Percentiles rank a stretch among this genome's conserved stretches.
These are phyloP conservation scores for Littorina saxatilis DNA, from an alignment of 1,140 invertebrate genomes.

Conservation along the genomic window DNA sequence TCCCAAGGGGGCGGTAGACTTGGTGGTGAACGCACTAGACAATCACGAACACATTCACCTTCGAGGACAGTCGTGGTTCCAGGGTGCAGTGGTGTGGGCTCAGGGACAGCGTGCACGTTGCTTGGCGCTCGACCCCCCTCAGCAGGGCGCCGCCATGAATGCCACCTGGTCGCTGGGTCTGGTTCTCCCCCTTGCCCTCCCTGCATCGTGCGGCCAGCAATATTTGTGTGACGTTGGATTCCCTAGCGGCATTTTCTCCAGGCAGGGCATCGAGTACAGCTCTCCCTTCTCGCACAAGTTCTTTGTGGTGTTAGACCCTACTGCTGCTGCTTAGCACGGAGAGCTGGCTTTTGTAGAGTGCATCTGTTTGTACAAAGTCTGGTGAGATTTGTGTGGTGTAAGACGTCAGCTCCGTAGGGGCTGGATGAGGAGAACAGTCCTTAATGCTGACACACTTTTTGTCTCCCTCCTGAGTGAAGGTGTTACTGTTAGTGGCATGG, in stretches of 20 bases:
- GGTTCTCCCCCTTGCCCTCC: constrained; percentile 83
- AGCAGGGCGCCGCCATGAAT: constrained; percentile 78
- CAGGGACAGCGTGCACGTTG: constrained; percentile 85
- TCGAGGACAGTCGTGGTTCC: constrained; percentile 72
- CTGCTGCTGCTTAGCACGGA: constrained; percentile 47
- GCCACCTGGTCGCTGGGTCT: constrained; percentile 87
- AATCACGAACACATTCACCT: constrained; percentile 72
- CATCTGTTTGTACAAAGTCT: too few relatives aligned
- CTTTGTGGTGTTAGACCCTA: constrained; percentile 86
- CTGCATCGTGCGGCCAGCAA: constrained; percentile 85
- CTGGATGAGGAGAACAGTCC: too few relatives aligned
- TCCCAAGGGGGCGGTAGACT: constrained; percentile 80
- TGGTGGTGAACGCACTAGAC: constrained; percentile 83
- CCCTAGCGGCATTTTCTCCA: constrained; percentile 85
- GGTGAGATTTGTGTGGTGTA: too few relatives aligned
- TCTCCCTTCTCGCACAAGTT: constrained; percentile 93
- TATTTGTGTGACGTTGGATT: constrained; percentile 92
- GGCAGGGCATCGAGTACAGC: constrained; percentile 87
- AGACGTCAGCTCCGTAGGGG: too few relatives aligned
- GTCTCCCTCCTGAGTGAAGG: too few relatives aligned
- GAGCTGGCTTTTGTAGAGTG: too few relatives aligned
- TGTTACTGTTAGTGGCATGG: too few relatives aligned
- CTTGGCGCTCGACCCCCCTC: constrained; percentile 88
- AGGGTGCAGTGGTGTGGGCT: constrained; percentile 81
- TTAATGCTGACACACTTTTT: too few relatives aligned